phyloP scores from a whole-genome alignment of 2,888 invertebrate genomes.

The Drosophila pseudotalamancana region DNA sequence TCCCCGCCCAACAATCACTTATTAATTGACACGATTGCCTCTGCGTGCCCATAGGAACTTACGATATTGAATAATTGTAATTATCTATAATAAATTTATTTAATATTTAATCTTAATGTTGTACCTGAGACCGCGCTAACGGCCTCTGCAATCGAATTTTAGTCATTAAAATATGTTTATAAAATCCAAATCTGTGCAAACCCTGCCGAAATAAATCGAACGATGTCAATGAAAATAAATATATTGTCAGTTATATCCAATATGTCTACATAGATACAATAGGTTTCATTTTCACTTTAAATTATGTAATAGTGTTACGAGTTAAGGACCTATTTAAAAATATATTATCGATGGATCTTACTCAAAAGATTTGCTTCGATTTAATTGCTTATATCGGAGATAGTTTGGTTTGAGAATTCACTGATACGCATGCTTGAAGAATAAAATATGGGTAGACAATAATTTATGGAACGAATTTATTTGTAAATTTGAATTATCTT shows the following conservation, averaged over 20 bases:
- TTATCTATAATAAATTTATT: slow-evolving; percentile 76
- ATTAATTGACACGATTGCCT: slow-evolving; percentile 74
- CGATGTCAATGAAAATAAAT: slow-evolving; percentile 26
- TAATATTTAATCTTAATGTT: slow-evolving; percentile 72
- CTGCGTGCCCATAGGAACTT: slow-evolving; percentile 74
- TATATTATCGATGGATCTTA: too few species aligned
- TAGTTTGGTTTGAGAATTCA: too few species aligned
- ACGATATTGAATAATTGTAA: slow-evolving; percentile 77
- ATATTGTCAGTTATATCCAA: too few species aligned
- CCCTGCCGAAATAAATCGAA: slow-evolving; percentile 66
- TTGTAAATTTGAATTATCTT: background rate
- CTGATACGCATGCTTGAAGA: too few species aligned
- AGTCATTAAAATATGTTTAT: slow-evolving; percentile 80
- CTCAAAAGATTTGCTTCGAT: too few species aligned
- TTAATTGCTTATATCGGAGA: too few species aligned
- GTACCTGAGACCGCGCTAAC: slow-evolving; percentile 53
- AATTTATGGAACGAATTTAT: too few species aligned
- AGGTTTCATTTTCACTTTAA: too few species aligned
- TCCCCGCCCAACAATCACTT: slow-evolving; percentile 43
- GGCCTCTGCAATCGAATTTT: slow-evolving; percentile 70
- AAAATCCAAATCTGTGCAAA: slow-evolving; percentile 56
- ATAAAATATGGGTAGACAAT: too few species aligned
- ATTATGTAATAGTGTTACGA: too few species aligned
- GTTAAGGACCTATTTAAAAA: too few species aligned
- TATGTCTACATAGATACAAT: too few species aligned